A percentile compares a stretch with the other conserved stretches of the same genome.
These are phyloP conservation scores for Syngnathus floridae DNA, from an alignment of 2,113 vertebrate species.

Conservation along the genomic window DNA sequence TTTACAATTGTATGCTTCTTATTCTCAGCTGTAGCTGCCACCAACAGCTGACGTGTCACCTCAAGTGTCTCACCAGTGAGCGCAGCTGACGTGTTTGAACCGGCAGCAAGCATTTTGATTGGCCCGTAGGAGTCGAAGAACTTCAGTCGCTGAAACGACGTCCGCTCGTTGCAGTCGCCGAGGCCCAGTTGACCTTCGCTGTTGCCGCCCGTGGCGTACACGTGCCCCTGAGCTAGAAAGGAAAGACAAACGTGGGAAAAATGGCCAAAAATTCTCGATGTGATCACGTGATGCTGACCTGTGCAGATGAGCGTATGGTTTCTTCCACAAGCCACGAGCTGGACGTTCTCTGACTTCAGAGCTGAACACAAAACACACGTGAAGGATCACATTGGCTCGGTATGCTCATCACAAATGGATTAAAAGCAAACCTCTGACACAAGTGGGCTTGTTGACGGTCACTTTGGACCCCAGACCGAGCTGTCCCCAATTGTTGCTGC, in stretches of 20 bases:
- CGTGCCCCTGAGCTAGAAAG: conserved; percentile 71
- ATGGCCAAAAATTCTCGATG: too few relatives aligned
- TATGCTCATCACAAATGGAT: too few relatives aligned
- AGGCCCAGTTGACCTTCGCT: conserved; percentile 90
- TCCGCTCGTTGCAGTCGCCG: conserved; percentile 84
- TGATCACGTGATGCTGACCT: conserved; percentile 62
- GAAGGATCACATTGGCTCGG: background rate
- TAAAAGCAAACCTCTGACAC: conserved; percentile 84
- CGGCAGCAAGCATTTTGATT: conserved; percentile 87
- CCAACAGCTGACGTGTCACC: background rate
- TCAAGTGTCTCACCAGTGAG: conserved; percentile 76
- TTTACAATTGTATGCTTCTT: background rate
- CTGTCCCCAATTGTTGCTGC: conserved; percentile 96
- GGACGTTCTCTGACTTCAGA: conserved; percentile 85
- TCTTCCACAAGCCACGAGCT: conserved; percentile 85
- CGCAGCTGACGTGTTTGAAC: conserved; percentile 88
- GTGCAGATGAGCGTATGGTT: conserved; percentile 91
- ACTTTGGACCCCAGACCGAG: conserved; percentile 85
- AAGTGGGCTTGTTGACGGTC: conserved; percentile 81
- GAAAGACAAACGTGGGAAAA: background rate
- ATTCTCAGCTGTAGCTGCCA: background rate
- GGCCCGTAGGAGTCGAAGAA: conserved; percentile 75
- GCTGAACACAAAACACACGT: conserved; percentile 60
- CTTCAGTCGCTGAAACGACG: conserved; percentile 75
- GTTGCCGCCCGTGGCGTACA: conserved; percentile 86